Base-by-base conservation (phyloP, 2,113 vertebrate species). In the Rhinolophus sinicus region DNA sequence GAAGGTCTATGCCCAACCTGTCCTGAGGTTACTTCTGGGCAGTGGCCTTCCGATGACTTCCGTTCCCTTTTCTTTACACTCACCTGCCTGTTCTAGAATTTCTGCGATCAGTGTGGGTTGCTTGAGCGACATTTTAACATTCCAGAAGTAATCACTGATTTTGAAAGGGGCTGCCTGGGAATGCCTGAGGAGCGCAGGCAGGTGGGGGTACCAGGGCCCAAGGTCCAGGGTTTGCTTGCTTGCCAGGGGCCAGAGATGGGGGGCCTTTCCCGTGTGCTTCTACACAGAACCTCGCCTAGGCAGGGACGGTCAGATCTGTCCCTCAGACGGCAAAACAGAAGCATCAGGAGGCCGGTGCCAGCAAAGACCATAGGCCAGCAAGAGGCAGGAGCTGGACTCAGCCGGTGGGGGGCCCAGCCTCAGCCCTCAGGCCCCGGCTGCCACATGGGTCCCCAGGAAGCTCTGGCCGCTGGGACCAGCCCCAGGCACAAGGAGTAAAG, bases 31-130 rank as follows among this genome's bases (percentile, higher is more conserved):
- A 8, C 16, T 22, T 12, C 47, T 1, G 38, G 64, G n/a, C 2
- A 0, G 26, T 4, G 12, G 3, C 14, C 8, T 10, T 0, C 11
- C 0, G 1, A 1, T 0, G 7, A 0, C n/a, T 14, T 13, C 1
- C 47, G 30, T 33, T 38, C 13, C 38, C 21, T 50, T 28, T 47
- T 8, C 1, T 9, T 24, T 13, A 2, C 33, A 7, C 28, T 6
- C 4, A 0, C 12, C 81, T 5, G 26, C 1, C 0, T 38, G n/a
- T 7, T 9, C 76, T 54, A 22, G 58, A 14, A 12, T 21, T 14
- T 18, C 38, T 33, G 50, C 1, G 0, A 11, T 0, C 11, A 14
- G 26, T 1, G 0, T 35, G 73, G 50, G 18, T 50, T 5, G 75
- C 64, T 16, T 11, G 50, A 69, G 62, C 35, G 54, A 16, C 56